Base-by-base conservation (phyloP, 1,140 invertebrate genomes). In the Drosophila kikkawai region DNA sequence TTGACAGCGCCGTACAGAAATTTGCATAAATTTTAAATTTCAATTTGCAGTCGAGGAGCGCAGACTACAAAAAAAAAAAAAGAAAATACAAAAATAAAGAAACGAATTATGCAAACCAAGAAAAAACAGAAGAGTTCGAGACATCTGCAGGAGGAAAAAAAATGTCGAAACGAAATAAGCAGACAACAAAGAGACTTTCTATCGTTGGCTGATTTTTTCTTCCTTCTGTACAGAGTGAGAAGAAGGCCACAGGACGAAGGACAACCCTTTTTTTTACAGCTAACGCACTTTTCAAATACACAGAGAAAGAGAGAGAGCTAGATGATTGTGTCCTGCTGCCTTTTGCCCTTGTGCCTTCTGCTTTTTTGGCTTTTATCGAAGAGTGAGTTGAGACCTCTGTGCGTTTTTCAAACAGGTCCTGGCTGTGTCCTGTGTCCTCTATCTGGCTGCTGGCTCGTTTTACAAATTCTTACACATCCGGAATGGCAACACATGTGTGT, bases 21-120 rank as follows among this genome's bases (percentile, higher is more conserved):
- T 90, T 90, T 90, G 81, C 85, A 90, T 90, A 90, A 84, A 90
- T 90, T 90, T 90, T 90, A 90, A 90, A 90, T 90, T 90, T 90
- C 85, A 90, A 90, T 90, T 90, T 90, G 85, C 85, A 81, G 79
- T 65, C 75, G 53, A 17, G 42, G 53, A 64, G 61, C 34, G 50
- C 22, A 26, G 22, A 9, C 3, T 7, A 8, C 26, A 45, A 48
- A 32, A 56, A 69, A 36, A 50, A 66, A 45, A 45, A 70, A 63
- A 45, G 51, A 68, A 64, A 58, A 45, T 19, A 60, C 36, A 61
- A 51, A 64, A 64, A 66, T 45, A 45, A 66, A 36, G 60, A 77
- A 63, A 75, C 53, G 53, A 71, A 86, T 80, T 81, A 80, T 84
- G 81, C 71, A 84, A 69, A 50, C 67, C 55, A 66, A 73, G 56